Evolutionary conservation across 1,140 invertebrate genomes (phyloP).

Genomic region (Sinonovacula constricta): DNA sequence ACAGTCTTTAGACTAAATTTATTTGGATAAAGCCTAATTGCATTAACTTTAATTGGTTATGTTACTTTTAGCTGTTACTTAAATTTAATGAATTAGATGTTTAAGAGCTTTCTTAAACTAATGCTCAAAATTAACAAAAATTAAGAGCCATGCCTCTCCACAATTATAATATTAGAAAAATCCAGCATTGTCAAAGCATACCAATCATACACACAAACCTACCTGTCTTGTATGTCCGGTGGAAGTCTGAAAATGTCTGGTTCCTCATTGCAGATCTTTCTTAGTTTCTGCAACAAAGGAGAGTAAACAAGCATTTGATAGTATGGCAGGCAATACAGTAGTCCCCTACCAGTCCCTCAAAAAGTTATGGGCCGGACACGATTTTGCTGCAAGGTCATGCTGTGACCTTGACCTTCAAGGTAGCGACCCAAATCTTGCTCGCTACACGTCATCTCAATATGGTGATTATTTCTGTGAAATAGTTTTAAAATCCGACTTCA

Average conservation of each 20-base stretch:
- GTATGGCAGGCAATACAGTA: too few species aligned
- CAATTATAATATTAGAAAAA: background rate
- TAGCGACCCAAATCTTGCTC: too few species aligned
- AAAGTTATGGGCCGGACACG: too few species aligned
- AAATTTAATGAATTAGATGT: background rate
- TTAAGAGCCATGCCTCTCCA: background rate
- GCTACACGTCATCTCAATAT: too few species aligned
- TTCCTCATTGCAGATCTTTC: slow-evolving; percentile 68
- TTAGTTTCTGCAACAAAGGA: slow-evolving; percentile 70
- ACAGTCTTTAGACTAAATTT: too few species aligned
- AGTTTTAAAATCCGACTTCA: too few species aligned
- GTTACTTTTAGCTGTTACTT: background rate
- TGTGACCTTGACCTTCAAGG: too few species aligned
- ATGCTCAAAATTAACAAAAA: background rate
- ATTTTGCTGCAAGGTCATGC: too few species aligned
- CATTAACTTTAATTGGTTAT: background rate
- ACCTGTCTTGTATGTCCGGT: slow-evolving; percentile 70
- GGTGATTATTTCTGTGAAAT: too few species aligned
- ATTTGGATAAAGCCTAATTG: too few species aligned
- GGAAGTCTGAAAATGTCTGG: slow-evolving; percentile 71
- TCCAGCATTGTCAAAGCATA: background rate
- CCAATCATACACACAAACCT: slow-evolving; percentile 11
- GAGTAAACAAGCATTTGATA: too few species aligned
- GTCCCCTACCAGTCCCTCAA: too few species aligned
- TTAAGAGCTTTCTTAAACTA: background rate